Percentiles rank a stretch among this genome's conserved stretches.
Evolutionary conservation across 2,113 vertebrate species (phyloP).

Genomic region (Nothobranchius kuhntae): DNA sequence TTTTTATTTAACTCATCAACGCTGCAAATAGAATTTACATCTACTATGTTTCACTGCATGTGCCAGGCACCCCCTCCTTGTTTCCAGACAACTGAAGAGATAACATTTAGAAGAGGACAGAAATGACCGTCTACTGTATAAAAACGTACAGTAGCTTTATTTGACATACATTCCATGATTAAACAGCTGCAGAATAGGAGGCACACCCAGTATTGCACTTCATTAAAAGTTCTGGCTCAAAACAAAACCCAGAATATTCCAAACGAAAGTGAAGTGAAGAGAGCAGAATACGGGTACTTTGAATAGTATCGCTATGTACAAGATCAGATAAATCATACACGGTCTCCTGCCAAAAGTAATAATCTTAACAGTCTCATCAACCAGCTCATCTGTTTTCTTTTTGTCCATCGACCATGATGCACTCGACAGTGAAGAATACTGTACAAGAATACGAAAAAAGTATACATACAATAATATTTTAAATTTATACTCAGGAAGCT

Average conservation of each 20-base stretch:
- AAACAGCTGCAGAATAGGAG: conserved; percentile 99
- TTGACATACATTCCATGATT: conserved; percentile 99
- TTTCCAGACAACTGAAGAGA: conserved; percentile 69
- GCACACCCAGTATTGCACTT: conserved; percentile 99
- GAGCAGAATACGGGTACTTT: conserved; percentile 98
- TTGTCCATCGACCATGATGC: conserved; percentile 89
- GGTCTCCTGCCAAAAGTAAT: conserved; percentile 89
- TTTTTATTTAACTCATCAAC: conserved; percentile 26
- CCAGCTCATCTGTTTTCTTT: conserved; percentile 52
- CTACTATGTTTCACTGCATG: conserved; percentile 64
- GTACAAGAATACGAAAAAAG: conserved; percentile 97
- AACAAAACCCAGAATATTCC: conserved; percentile 96
- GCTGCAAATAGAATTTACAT: conserved; percentile 63
- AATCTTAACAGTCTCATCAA: conserved; percentile 87
- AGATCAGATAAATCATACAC: conserved; percentile 94
- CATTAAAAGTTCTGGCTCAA: conserved; percentile 99
- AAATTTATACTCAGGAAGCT: conserved; percentile 78
- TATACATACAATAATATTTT: conserved; percentile 89
- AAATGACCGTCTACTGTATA: conserved; percentile 89
- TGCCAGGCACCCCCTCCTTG: conserved; percentile 56
- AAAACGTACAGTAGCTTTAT: conserved; percentile 99
- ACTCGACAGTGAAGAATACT: conserved; percentile 88
- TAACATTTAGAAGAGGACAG: conserved; percentile 64
- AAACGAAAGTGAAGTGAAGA: conserved; percentile 98
- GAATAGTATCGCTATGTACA: conserved; percentile 98